Evolutionary conservation across 2,797 vertebrate species (phyloP), one percentile per base, ranked within the genome.

Genomic region (Rhinogobio ventralis): DNA sequence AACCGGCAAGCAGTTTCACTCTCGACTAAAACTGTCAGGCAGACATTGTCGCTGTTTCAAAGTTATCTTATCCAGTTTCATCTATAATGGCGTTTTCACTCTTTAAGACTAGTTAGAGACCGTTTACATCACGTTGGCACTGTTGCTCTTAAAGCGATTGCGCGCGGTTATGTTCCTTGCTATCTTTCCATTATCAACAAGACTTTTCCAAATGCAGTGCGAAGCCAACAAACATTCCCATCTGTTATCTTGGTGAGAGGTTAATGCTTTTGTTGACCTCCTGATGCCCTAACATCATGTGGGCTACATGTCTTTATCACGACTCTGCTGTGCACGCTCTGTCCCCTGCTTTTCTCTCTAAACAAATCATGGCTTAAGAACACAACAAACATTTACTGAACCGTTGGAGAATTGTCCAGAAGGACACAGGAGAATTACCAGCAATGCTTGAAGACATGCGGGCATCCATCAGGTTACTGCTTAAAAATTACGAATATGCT

Each of bases 181-280:
- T 88, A 84, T 82, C 79, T 82, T 74, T 49, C 57, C 62, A 82
- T 88, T 86, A 84, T 74, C 78, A 69, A 42, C 55, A 53, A 74
- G 75, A 25, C 76, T 66, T 83, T 85, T 79, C 36, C 73, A 81
- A 67, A 81, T 82, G 39, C 68, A 39, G 55, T 36, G 72, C 6
- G 49, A 78, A 28, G 84, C 78, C 82, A 76, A 87, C 84, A 84
- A 89, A 86, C 84, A 83, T 81, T 75, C 79, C 81, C 81, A 72
- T 81, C 76, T 67, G 84, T 87, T 89, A 87, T 89, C 86, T 84
- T 74, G 42, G 78, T 8, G 51, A 79, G 69, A 86, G 81, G 88
- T 86, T 87, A 84, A 86, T 87, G 78, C 73, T 81, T 87, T 86
- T 81, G 57, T 86, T 87, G 84, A 85, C 86, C 81, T 60, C 28